Percentiles rank a stretch among this genome's conserved stretches.
phyloP scores from a whole-genome alignment of 2,797 vertebrate genomes.

The Rallus crepitans region DNA sequence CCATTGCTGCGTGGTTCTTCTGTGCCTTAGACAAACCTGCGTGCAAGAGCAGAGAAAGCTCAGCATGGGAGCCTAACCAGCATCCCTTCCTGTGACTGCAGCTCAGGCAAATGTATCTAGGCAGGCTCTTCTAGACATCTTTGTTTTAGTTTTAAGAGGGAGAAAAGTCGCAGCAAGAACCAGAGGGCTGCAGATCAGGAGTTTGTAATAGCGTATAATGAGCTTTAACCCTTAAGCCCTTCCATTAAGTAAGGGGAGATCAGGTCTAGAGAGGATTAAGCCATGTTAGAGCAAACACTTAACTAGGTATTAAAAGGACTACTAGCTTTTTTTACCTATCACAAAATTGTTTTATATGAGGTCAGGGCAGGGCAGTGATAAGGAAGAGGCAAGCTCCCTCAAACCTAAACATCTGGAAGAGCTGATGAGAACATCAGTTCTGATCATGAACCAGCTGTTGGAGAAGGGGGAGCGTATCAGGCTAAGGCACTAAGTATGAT shows the following conservation, averaged over 20 bases:
- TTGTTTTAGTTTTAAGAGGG: neutral
- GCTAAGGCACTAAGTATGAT: neutral
- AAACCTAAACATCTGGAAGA: neutral
- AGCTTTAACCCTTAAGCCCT: neutral
- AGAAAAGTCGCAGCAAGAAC: neutral
- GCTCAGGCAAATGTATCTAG: neutral
- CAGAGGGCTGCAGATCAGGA: neutral
- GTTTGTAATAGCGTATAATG: neutral
- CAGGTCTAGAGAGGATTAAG: neutral
- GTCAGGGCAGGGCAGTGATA: too few species aligned
- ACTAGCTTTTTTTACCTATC: neutral
- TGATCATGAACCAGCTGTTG: neutral
- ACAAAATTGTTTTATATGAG: neutral
- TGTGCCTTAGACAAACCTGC: slow-evolving; percentile 67
- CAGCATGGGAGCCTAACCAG: neutral
- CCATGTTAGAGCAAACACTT: neutral
- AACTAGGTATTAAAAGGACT: neutral
- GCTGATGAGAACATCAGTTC: neutral
- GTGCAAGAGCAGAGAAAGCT: neutral
- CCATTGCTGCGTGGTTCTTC: slow-evolving; percentile 25
- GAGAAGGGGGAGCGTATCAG: neutral
- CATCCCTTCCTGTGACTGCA: neutral
- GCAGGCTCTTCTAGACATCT: neutral
- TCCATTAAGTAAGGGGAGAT: neutral
- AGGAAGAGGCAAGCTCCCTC: too few species aligned